Conservation (phyloP, 2,113 vertebrate species). For the Cichladusa arquata region DNA sequence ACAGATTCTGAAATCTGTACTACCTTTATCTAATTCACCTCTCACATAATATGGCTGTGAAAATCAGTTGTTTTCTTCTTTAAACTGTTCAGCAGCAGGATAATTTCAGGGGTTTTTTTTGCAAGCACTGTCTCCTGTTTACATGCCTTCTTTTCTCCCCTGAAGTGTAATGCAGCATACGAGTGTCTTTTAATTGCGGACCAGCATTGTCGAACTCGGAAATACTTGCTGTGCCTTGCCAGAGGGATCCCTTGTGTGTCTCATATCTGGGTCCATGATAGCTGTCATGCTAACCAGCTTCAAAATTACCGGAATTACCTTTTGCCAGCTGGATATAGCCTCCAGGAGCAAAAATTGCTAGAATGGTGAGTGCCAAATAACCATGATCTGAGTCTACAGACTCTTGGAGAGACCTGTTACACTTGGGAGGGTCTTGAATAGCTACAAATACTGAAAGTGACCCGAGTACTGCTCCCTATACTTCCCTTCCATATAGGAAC, state of each 20-base stretch:
- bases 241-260: conserved; percentile 95
- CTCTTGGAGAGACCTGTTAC: neutral
- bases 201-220: conserved; percentile 91
- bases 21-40: neutral
- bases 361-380: conserved; percentile 83
- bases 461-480: neutral
- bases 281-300: conserved; percentile 92
- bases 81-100: neutral
- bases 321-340: conserved; percentile 89
- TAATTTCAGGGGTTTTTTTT: neutral
- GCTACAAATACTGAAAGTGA: neutral
- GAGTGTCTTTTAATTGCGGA: conserved; percentile 95
- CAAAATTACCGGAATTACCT: conserved; percentile 94
- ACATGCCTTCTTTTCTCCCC: neutral
- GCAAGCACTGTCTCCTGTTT: neutral
- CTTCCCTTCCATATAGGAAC: neutral
- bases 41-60: neutral
- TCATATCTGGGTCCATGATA: conserved; percentile 93
- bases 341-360: conserved; percentile 81
- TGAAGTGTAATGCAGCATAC: conserved; percentile 89
- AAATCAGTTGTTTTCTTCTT: neutral
- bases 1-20: neutral
- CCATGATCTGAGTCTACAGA: neutral
- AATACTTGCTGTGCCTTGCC: conserved; percentile 93
- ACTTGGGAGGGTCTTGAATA: neutral